These are phyloP conservation scores for Sphinx pinastri DNA, from an alignment of 2,888 invertebrate genomes.

Conservation along the genomic window DNA sequence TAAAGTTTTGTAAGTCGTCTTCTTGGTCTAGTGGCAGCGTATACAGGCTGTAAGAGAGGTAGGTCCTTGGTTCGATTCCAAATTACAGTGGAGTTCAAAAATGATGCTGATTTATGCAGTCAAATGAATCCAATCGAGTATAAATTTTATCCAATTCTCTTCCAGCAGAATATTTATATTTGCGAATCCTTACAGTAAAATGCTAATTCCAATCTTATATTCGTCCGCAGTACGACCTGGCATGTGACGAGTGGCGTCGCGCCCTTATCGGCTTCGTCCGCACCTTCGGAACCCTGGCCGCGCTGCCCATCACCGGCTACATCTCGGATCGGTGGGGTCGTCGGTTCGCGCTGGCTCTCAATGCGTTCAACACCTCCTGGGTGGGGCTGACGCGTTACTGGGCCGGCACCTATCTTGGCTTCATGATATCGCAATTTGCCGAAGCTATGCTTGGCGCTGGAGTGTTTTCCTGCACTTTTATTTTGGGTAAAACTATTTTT, in stretches of 20 bases:
- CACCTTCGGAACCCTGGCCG: slow-evolving; percentile 86
- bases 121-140: no score
- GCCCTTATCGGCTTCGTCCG: slow-evolving; percentile 88
- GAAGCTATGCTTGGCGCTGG: slow-evolving; percentile 87
- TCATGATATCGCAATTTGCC: slow-evolving; percentile 86
- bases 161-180: no score
- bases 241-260: slow-evolving; percentile 88
- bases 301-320: slow-evolving; percentile 87
- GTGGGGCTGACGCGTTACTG: slow-evolving; percentile 85
- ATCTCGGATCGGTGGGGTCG: slow-evolving; percentile 90
- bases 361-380: slow-evolving; percentile 84
- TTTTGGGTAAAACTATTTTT: slow-evolving; percentile 22
- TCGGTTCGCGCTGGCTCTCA: slow-evolving; percentile 81
- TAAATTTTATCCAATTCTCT: no score
- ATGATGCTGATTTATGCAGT: no score
- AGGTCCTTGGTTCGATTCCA: no score
- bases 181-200: no score
- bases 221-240: slow-evolving; percentile 81
- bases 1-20: neutral
- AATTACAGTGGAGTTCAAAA: no score
- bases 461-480: slow-evolving; percentile 81
- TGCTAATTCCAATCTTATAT: no score
- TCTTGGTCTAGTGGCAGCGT: no score
- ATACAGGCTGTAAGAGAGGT: no score
- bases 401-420: slow-evolving; percentile 86